Evolutionary conservation across 2,888 invertebrate genomes (phyloP), one percentile per base, ranked within the genome.

Genomic region (Parasteatoda lunata): DNA sequence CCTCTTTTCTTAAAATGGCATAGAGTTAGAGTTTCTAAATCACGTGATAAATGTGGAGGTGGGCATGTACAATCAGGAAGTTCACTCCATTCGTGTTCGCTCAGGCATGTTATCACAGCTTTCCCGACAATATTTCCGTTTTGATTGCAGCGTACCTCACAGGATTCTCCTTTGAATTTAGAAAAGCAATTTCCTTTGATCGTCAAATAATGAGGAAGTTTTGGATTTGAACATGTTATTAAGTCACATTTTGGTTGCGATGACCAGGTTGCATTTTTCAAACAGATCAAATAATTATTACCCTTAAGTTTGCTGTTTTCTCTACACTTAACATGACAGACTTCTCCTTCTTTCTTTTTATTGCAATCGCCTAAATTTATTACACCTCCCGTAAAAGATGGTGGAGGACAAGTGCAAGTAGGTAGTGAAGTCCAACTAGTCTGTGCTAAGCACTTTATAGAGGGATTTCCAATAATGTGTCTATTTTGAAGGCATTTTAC

Each of bases 1-100:
- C 30, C 48, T 5, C 47, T 68, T n/a, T 8, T 80, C 9, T 80
- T 80, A 9, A 48, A 66, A 54, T 8, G 5, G 47, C 80, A 80
- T 30, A 72, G 65, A 47, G 65, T 72, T 66, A 51, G 72, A 45
- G 49, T 65, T 51, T 13, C 7, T 5, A 72, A 11, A 49, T 11
- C 52, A 13, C 64, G 5, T 6, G n/a, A 11, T 7, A 77, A 52
- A 8, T 11, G 13, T 13, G 84, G 84, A 9, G 1, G 5, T 6
- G 49, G 65, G 13, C 84, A 84, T 6, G 77, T 49, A 30, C 30
- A 30, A 30, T 30, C 30, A 30, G 30, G 30, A 30, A 30, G 30
- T 30, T 30, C 30, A 2, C 30, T 30, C 30, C 30, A 30, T 30
- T 30, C 30, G 30, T 30, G 30, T 2, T 30, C 30, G 30, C 30